Base-by-base conservation (phyloP, 2,888 invertebrate genomes). In the Onchidella celtica region DNA sequence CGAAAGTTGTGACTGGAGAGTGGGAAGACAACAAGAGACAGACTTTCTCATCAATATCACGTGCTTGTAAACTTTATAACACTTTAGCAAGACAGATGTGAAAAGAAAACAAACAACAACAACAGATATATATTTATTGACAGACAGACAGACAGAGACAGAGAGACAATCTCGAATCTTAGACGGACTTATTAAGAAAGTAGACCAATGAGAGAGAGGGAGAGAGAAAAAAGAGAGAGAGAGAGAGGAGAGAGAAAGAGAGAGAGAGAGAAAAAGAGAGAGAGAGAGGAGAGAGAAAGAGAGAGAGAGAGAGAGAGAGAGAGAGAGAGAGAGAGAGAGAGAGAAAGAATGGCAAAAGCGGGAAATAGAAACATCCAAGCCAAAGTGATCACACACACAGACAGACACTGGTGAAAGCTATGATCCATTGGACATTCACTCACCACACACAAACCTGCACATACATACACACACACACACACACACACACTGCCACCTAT, bases 101-200 rank as follows among this genome's bases (percentile, higher is more conserved):
- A 17, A 55, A 17, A 55, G 55, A 55, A 17, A 55, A 17, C 34
- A 38, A 69, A 3, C 34, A 38, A 69, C 38, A 36, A 38, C 34
- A 3, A 36, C 38, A 69, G 3, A 69, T 4, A 69, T n/a, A 69
- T 36, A 69, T n/a, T 38, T 36, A 69, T n/a, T 38, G 69, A 69
- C n/a, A 69, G 69, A 69, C 11, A 69, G 69, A 69, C 11, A 69
- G 69, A 69, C 11, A 69, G 69, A 69, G n/a, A n/a, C n/a, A n/a
- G n/a, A n/a, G n/a, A n/a, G n/a, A n/a, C n/a, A n/a, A n/a, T n/a
- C n/a, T n/a, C n/a, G n/a, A 57, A 14, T n/a, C 24, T 21, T 21
- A 21, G 57, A 11, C 57, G 3, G 57, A 57, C 57, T 57, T 57
- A n/a, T 24, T 57, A 57, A 1, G 17, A 57, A 47, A 57, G 17